These are phyloP conservation scores for Papilio aristodemus DNA, from an alignment of 1,140 invertebrate species.

Conservation along the genomic window DNA sequence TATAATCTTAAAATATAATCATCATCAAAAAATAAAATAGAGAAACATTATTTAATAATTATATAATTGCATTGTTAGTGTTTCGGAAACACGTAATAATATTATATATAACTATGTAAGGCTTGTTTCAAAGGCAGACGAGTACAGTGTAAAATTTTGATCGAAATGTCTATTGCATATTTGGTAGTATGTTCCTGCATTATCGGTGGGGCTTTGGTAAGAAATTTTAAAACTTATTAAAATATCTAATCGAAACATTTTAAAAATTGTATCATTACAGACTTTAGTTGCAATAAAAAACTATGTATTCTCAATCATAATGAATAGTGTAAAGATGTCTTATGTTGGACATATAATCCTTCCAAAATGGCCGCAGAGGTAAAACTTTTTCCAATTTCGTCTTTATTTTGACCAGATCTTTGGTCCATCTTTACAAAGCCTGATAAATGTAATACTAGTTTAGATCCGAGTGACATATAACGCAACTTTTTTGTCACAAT, in stretches of 20 bases:
- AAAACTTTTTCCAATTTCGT: too few species aligned
- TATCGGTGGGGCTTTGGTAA: slow-evolving; percentile 25
- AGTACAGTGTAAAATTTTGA: neutral
- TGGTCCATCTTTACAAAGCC: too few species aligned
- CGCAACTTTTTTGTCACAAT: too few species aligned
- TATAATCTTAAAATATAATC: neutral
- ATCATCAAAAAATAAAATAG: slow-evolving; percentile 1
- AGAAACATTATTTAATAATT: neutral
- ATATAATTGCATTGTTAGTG: slow-evolving; percentile 5
- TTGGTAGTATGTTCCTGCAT: slow-evolving; percentile 12
- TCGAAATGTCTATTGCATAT: slow-evolving; percentile 1
- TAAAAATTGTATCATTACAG: neutral
- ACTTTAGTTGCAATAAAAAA: too few species aligned
- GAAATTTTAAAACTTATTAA: neutral
- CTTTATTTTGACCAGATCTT: too few species aligned
- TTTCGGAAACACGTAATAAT: slow-evolving; percentile 4
- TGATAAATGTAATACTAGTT: too few species aligned
- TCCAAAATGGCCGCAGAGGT: too few species aligned
- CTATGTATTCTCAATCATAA: too few species aligned
- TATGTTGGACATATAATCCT: too few species aligned
- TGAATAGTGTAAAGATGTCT: too few species aligned
- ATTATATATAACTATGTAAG: slow-evolving; percentile 21
- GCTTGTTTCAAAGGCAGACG: neutral
- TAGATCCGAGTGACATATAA: too few species aligned
- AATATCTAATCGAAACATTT: neutral